Conservation (phyloP, 2,888 invertebrate species). For the Nephrocerus scutellatus region DNA sequence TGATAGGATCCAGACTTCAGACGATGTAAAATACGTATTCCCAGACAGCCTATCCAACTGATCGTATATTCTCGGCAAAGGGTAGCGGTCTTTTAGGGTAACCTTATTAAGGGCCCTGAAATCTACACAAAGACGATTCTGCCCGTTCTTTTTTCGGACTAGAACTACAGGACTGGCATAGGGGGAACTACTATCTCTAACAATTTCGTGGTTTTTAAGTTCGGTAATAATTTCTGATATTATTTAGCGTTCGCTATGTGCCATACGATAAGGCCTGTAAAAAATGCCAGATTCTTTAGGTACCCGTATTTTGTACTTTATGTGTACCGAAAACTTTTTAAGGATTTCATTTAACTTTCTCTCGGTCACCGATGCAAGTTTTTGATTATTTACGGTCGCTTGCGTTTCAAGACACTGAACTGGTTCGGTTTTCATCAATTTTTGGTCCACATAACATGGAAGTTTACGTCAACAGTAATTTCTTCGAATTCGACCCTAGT, state of each 20-base stretch:
- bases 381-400: neutral
- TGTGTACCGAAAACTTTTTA: conserved; percentile 4
- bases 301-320: conserved; percentile 6
- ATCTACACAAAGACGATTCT: conserved; percentile 6
- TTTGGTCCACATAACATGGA: conserved; percentile 6
- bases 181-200: conserved; percentile 5
- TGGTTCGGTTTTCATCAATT: conserved; percentile 1
- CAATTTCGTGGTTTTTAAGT: conserved; percentile 1
- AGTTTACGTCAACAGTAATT: too few relatives aligned
- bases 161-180: conserved; percentile 8
- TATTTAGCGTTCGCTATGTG: conserved; percentile 5
- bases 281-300: conserved; percentile 5
- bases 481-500: too few relatives aligned
- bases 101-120: conserved; percentile 8
- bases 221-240: conserved; percentile 3
- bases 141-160: conserved; percentile 6
- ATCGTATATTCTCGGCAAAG: conserved; percentile 8
- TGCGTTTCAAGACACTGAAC: conserved; percentile 1
- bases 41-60: conserved; percentile 4
- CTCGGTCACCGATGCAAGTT: neutral
- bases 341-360: conserved; percentile 1
- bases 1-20: conserved; percentile 5
- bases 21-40: too few relatives aligned
- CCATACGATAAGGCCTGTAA: conserved; percentile 8
- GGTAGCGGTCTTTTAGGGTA: conserved; percentile 5